phyloP scores from a whole-genome alignment of 2,797 vertebrate genomes.

The Cyprinella venusta region DNA sequence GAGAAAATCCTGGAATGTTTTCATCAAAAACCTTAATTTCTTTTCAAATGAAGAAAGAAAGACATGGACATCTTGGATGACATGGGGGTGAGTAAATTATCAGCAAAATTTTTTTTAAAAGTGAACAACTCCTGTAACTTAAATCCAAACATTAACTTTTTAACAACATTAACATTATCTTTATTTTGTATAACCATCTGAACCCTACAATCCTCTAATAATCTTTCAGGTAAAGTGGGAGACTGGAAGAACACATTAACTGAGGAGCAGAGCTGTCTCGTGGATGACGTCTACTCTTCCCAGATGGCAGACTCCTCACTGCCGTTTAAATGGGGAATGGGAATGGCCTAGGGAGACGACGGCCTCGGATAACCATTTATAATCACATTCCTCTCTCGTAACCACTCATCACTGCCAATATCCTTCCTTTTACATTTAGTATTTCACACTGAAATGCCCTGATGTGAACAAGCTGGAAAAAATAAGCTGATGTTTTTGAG shows the following conservation, averaged over 20 bases:
- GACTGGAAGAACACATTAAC: conserved; percentile 85
- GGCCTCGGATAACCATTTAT: not conserved
- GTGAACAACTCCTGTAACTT: too few species aligned
- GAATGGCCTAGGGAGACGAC: conserved; percentile 23
- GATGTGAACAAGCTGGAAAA: too few species aligned
- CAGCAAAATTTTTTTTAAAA: too few species aligned
- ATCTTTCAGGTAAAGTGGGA: conserved; percentile 76
- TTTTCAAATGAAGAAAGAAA: too few species aligned
- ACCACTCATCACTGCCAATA: not conserved
- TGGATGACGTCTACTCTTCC: conserved; percentile 73
- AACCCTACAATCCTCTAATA: not conserved
- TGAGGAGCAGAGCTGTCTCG: conserved; percentile 71
- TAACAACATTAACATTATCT: too few species aligned
- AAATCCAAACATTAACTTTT: too few species aligned
- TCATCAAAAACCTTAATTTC: too few species aligned
- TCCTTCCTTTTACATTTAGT: not conserved
- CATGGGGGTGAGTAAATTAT: too few species aligned
- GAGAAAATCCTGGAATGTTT: too few species aligned
- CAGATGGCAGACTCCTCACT: conserved; percentile 71
- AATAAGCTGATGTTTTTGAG: not conserved
- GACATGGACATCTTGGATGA: too few species aligned
- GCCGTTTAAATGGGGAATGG: conserved; percentile 76
- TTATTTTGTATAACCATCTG: not conserved
- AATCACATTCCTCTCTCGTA: not conserved
- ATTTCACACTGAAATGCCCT: not conserved